Evolutionary conservation across 2,888 invertebrate genomes (phyloP), one percentile per base, ranked within the genome.

Genomic region (Cerastis rubricosa): DNA sequence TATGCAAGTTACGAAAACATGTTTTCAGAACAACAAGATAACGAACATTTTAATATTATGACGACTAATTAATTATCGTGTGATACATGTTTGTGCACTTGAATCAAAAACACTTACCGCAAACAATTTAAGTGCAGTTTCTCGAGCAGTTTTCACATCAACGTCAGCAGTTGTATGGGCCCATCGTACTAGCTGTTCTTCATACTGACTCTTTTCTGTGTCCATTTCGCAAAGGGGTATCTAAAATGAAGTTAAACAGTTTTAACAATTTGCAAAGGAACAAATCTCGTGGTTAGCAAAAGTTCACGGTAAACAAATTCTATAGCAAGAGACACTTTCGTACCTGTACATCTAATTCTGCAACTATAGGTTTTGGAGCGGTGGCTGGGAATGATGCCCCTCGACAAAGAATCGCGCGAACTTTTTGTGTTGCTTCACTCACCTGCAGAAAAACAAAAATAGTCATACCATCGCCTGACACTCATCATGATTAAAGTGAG

Each of bases 311-410:
- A 70, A 5, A 72, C 19, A 9, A 25, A 54, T 76, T 61, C 6
- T 35, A 22, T 22, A 45, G 11, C 2, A 45, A 35, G 25, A 51
- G 29, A 25, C 8, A 14, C 7, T 29, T 47, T 59, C 84, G 91
- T 90, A 97, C 97, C 93, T 97, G 97, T 90, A 99, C 97, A 5
- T 98, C 97, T 83, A 99, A 92, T 91, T 99, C 98, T 22, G 97
- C 97, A 9, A 99, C 97, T 80, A 98, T 98, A 2, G 99, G 99
- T 72, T 98, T 97, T 0, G 99, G 99, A 40, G 98, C 97, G 0
- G 99, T 98, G 47, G 98, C 97, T 0, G 99, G 99, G 96, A 98
- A 99, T 25, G 98, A 97, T 29, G 98, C 97, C n/a, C 99, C 99
- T 91, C 99, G 98, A 90, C 99, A 99, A 72, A 98, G 97, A 45